Evolutionary conservation across 2,797 vertebrate species (phyloP), one percentile per base, ranked within the genome.

Genomic region (Urocyon cinereoargenteus): DNA sequence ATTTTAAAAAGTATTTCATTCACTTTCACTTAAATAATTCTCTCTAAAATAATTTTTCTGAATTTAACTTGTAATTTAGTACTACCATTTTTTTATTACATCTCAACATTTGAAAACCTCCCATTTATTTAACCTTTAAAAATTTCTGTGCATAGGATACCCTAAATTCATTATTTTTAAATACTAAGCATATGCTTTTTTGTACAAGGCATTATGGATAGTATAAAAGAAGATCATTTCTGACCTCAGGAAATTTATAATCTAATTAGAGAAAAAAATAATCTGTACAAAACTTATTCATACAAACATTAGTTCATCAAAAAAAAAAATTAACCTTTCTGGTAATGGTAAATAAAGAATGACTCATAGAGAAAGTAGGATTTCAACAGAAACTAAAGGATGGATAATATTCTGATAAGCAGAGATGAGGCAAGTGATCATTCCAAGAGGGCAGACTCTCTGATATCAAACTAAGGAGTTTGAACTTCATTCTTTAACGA

Each of bases 401-500:
- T n/a, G 61, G 82, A 45, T 90, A 93, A 83, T 86, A 93, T 64
- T 81, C 64, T 91, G 77, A 95, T 6, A 90, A 62, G 61, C 86
- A 92, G 55, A 94, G 68, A 91, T 64, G 22, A 31, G 16, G 57
- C 34, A 96, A 96, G 24, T 88, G n/a, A 91, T 9, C 61, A 92
- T 61, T 83, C 40, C 24, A 90, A 45, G 40, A 94, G 12, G n/a
- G 45, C 61, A 94, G 28, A 91, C 36, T 94, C 82, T 90, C 59
- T 78, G 75, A 68, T 78, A 97, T 64, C 75, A 93, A 96, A 94
- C 68, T 64, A 95, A 62, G 36, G 77, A 94, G 91, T 77, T 2
- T 91, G 86, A 90, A 96, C 83, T 94, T 97, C 70, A 92, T 90
- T 87, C 57, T 78, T 59, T 89, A 93, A 95, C 61, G 79, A 73